phyloP scores from a whole-genome alignment of 2,797 vertebrate species.

The Spea hammondii region DNA sequence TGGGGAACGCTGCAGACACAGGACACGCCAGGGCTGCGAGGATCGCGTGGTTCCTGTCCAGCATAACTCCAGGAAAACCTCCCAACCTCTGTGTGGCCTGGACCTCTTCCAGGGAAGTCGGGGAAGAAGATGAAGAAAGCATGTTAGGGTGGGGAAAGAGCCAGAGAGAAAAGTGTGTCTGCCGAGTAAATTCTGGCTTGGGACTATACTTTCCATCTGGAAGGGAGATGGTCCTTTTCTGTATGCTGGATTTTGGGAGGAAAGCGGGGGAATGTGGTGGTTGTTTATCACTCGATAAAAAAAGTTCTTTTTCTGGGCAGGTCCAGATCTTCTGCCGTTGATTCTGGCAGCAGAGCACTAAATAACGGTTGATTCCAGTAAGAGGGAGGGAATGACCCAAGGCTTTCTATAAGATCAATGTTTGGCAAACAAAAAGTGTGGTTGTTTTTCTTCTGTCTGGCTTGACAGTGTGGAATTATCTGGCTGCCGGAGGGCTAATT shows the following conservation, averaged over 20 bases:
- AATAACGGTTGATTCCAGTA: slow-evolving; percentile 48
- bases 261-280: not conserved
- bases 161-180: slow-evolving; percentile 31
- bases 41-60: slow-evolving; percentile 39
- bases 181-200: slow-evolving; percentile 2
- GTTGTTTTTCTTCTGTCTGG: slow-evolving; percentile 49
- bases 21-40: slow-evolving; percentile 59
- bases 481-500: slow-evolving; percentile 25
- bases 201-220: slow-evolving; percentile 25
- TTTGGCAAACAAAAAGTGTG: slow-evolving; percentile 46
- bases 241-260: not conserved
- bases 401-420: slow-evolving; percentile 47
- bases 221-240: not conserved
- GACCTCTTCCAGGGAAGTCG: slow-evolving; percentile 58
- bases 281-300: slow-evolving; percentile 21
- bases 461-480: slow-evolving; percentile 37
- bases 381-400: slow-evolving; percentile 34
- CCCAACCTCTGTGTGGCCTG: slow-evolving; percentile 61
- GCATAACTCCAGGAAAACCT: slow-evolving; percentile 42
- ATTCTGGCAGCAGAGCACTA: slow-evolving; percentile 45
- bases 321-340: not conserved
- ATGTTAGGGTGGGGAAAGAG: slow-evolving; percentile 18
- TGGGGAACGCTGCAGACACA: slow-evolving; percentile 45
- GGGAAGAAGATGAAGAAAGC: slow-evolving; percentile 50
- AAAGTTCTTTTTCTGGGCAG: not conserved